Evolutionary conservation across 2,113 vertebrate species (phyloP), one percentile per base, ranked within the genome.

Genomic region (Polyodon spathula): DNA sequence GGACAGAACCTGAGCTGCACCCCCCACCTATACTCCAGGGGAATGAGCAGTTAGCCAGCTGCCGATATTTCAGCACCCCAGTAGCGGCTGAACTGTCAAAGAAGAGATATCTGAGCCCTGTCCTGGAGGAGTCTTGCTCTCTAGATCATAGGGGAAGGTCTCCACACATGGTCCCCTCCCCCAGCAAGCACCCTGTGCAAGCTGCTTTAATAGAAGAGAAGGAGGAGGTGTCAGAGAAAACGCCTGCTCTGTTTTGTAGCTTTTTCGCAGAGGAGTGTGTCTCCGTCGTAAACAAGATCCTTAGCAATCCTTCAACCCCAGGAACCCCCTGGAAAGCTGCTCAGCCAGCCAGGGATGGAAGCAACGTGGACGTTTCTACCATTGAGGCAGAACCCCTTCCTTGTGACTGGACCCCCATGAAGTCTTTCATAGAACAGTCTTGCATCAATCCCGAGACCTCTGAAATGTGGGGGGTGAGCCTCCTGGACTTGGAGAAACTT

Each of bases 351-450:
- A 44, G 57, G 12, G 42, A 60, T 6, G 10, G 41, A 7, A 58
- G 43, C 37, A 14, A 14, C 14, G n/a, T 54, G 16, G 58, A 66
- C 17, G 16, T 61, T 6, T 63, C 53, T 44, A 58, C 44, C 15
- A 71, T 68, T 52, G 63, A 64, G 11, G 48, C 58, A 1, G 66
- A 71, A 54, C 60, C 66, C 27, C 12, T 15, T 14, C 66, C 70
- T 7, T 27, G 38, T n/a, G 55, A 15, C 27, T 38, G n/a, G 17
- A 15, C 11, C 44, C 11, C 58, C 2, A 6, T 14, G 14, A 14
- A 63, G 2, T 52, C 5, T 17, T 42, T 46, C n/a, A 51, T 58
- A 48, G 62, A 63, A 12, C 27, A 12, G 1, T 42, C 56, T 17
- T 42, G 27, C 40, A 6, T 48, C 10, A 10, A 48, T 4, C 16